Evolutionary conservation across 1,140 invertebrate genomes (phyloP).

Genomic region (Ceratoteleas bidentatus): DNA sequence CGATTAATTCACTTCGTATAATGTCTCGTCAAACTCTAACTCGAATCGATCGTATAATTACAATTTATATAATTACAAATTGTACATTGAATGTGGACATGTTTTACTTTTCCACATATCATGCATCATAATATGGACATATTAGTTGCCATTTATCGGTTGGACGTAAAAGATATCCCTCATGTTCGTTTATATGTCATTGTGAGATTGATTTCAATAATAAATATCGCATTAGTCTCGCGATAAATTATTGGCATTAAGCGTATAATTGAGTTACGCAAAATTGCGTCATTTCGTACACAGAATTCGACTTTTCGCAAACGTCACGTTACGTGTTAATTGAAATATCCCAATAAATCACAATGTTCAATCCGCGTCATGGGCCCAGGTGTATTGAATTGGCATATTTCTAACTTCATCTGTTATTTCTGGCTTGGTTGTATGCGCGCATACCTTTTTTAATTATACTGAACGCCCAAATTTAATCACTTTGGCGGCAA

Average conservation of each 20-base stretch:
- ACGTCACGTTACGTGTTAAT: conserved; percentile 61
- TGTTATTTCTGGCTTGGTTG: too few species aligned
- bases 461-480: too few species aligned
- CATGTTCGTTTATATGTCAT: conserved; percentile 10
- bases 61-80: too few species aligned
- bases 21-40: too few species aligned
- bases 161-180: background rate
- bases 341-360: conserved; percentile 66
- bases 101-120: background rate
- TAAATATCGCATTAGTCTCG: conserved; percentile 44
- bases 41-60: too few species aligned
- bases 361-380: conserved; percentile 27
- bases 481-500: too few species aligned
- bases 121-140: background rate
- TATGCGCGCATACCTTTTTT: too few species aligned
- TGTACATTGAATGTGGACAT: too few species aligned
- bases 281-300: conserved; percentile 46
- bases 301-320: conserved; percentile 55
- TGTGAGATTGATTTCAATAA: conserved; percentile 55
- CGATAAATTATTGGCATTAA: conserved; percentile 51
- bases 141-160: background rate
- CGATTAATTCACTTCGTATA: too few species aligned
- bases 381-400: conserved; percentile 51
- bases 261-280: conserved; percentile 51
- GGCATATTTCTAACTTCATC: too few species aligned